Percentiles rank a stretch among this genome's conserved stretches.
phyloP scores from a whole-genome alignment of 1,140 invertebrate species.

The Diabrotica undecimpunctata region DNA sequence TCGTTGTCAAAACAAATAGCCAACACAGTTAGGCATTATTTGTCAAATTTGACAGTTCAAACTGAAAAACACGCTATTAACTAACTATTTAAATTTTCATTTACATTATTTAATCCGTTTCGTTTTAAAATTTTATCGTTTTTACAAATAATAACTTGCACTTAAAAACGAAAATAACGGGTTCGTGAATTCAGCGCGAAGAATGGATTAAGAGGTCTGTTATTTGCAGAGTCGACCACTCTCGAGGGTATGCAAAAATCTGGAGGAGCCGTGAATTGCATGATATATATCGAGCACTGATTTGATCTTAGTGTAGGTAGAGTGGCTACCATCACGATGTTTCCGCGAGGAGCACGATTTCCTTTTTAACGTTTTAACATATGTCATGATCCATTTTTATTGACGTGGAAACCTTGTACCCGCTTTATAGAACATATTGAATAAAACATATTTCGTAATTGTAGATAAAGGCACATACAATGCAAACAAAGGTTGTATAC shows the following conservation, averaged over 20 bases:
- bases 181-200: no score
- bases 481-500: constrained; percentile 1
- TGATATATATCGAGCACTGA: constrained; percentile 25
- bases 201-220: background rate
- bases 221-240: background rate
- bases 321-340: constrained; percentile 26
- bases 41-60: no score
- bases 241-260: constrained; percentile 14
- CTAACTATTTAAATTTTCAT: no score
- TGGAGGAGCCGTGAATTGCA: constrained; percentile 9
- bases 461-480: constrained; percentile 1
- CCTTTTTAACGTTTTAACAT: constrained; percentile 25
- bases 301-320: constrained; percentile 20
- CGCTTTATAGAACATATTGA: constrained; percentile 1
- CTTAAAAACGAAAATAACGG: no score
- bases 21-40: no score
- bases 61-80: no score
- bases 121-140: no score
- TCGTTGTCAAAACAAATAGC: no score
- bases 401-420: background rate
- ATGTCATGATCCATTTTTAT: constrained; percentile 28
- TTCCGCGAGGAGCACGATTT: constrained; percentile 24
- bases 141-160: no score
- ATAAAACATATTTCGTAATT: constrained; percentile 3
- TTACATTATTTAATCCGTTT: no score